Percentiles rank a stretch among this genome's conserved stretches.
These are phyloP conservation scores for Sebastes steindachneri DNA, from an alignment of 2,797 vertebrate genomes.

Conservation along the genomic window DNA sequence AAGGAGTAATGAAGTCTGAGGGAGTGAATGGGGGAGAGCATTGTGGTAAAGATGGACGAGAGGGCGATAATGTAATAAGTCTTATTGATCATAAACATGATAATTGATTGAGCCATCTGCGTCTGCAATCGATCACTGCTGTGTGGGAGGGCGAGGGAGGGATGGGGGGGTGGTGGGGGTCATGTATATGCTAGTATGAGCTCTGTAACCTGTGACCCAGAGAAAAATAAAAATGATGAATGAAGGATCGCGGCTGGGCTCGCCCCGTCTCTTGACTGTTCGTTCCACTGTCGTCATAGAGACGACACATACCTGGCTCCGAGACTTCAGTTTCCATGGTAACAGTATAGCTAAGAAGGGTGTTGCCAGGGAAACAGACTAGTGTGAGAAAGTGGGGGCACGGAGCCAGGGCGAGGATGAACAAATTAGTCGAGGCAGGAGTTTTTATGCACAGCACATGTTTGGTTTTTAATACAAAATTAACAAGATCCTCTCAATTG, in stretches of 20 bases:
- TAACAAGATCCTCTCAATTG: conserved; percentile 85
- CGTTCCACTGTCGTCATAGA: conserved; percentile 58
- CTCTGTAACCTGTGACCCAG: conserved; percentile 73
- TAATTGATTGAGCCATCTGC: conserved; percentile 32
- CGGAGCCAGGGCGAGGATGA: conserved; percentile 48
- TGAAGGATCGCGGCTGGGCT: conserved; percentile 51
- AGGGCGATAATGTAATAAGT: conserved; percentile 39
- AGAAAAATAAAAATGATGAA: conserved; percentile 77
- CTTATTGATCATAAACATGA: conserved; percentile 50
- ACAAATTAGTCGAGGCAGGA: conserved; percentile 67
- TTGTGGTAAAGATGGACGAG: conserved; percentile 26
- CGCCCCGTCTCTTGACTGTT: conserved; percentile 51
- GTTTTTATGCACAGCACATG: conserved; percentile 86
- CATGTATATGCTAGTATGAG: conserved; percentile 58
- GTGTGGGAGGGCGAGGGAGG: conserved; percentile 2
- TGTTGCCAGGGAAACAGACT: conserved; percentile 78
- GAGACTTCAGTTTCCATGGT: conserved; percentile 77
- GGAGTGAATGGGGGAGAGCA: neutral
- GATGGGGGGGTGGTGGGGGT: neutral
- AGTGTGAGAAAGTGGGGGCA: conserved; percentile 44
- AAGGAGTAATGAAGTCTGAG: neutral
- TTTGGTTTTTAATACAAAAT: conserved; percentile 88
- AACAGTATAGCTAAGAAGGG: conserved; percentile 76
- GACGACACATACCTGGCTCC: conserved; percentile 68
- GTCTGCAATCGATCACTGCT: conserved; percentile 50